Evolutionary conservation across 2,888 invertebrate species (phyloP), one percentile per base, ranked within the genome.

Genomic region (Nomada fabriciana): DNA sequence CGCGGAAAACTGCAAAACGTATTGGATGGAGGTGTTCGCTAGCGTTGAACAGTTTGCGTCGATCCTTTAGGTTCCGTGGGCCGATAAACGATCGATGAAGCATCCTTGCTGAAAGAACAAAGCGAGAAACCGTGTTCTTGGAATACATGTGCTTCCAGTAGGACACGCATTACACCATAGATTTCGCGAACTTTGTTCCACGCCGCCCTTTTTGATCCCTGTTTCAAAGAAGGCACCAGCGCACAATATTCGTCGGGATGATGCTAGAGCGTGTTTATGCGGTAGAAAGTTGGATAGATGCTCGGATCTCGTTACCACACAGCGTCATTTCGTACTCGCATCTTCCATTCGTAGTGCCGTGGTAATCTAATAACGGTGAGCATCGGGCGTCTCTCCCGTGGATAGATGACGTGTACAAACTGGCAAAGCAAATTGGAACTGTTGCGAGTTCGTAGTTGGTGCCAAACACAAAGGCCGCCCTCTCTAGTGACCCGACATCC

Each of bases 351-450:
- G 29, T 72, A 67, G 60, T 53, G 29, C 71, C 43, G 55, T 20
- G 11, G 43, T 77, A 61, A 77, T 77, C 53, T 53, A 77, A 77
- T 67, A 77, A 77, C 57, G 36, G 36, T 9, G 23, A 50, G 76
- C 57, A 76, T 76, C 50, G 23, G 15, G 36, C 20, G 47, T 47
- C 36, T 50, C 43, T 61, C 61, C 36, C 25, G 59, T 60, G 57
- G 52, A 55, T 59, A 59, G 75, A 70, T 64, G 74, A 72, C 68
- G 63, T 20, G 68, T 42, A 65, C 57, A 64, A 63, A 69, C 61
- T 23, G 43, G 57, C 61, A 73, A 63, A 68, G 82, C 74, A 75
- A 85, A 85, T 85, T 82, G 84, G 64, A 76, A 76, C 61, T 78
- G 52, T 23, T 79, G 61, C 80, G 76, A 83, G 76, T 85, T 76